Base-by-base conservation (phyloP, 2,797 vertebrate species). In the Arctocebus calabarensis region DNA sequence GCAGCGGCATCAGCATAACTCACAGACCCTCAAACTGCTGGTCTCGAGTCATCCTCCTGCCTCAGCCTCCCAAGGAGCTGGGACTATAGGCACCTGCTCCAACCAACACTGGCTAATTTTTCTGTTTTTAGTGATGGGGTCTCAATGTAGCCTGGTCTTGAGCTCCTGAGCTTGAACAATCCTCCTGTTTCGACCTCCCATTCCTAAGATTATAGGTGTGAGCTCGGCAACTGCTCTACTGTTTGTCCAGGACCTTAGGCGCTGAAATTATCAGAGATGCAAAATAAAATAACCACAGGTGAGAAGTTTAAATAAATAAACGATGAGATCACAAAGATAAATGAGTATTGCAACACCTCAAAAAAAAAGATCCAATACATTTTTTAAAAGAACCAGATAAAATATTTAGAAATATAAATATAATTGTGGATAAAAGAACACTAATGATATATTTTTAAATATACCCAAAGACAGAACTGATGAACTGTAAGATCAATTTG, bases 321-420 rank as follows among this genome's bases (percentile, higher is more conserved):
- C 90, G 57, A 48, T 84, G 59, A 94, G 92, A 20, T 84, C 20
- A 68, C 57, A 86, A 79, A 97, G 66, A 32, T 66, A 61, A 57
- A 3, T 40, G 84, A 34, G 55, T 73, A 86, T 45, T 52, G 78
- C 64, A 74, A 73, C 6, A 10, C 12, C 64, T 11, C 70, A 13
- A 64, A 52, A 91, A 52, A 91, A 90, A 77, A 62, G 14, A 95
- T 12, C 27, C 40, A 82, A 62, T 3, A 68, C n/a, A 29, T 74
- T 71, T 84, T 45, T 20, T 4, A 19, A 78, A 95, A 82, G 27
- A 55, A 45, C 13, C 57, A 79, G 73, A 85, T 74, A 86, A 81
- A 68, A 61, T 22, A 34, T 62, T 84, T 84, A 84, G 62, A 78
- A 45, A 68, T 93, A 66, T 75, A 81, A 75, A 82, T 61, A 93